Percentiles rank a stretch among this genome's conserved stretches.
Evolutionary conservation across 2,888 invertebrate genomes (phyloP).

Genomic region (Baccha elongata): DNA sequence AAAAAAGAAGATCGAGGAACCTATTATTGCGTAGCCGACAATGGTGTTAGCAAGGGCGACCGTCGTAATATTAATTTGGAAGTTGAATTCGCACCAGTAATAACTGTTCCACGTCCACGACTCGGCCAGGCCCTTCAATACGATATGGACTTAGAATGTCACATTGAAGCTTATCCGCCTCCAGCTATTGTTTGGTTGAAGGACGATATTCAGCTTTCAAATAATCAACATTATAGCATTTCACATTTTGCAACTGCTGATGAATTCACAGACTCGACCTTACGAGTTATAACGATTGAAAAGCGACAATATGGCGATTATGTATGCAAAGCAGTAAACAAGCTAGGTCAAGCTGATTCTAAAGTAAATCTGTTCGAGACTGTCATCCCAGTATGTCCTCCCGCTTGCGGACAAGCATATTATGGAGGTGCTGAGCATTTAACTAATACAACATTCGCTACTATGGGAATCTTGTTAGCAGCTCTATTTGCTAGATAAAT

Average conservation of each 20-base stretch:
- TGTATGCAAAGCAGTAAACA: slow-evolving; percentile 94
- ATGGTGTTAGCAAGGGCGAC: slow-evolving; percentile 93
- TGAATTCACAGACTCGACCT: slow-evolving; percentile 94
- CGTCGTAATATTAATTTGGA: slow-evolving; percentile 94
- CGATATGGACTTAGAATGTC: slow-evolving; percentile 97
- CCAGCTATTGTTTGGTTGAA: slow-evolving; percentile 96
- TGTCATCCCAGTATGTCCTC: slow-evolving; percentile 95
- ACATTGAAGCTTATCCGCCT: slow-evolving; percentile 96
- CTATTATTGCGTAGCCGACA: slow-evolving; percentile 96
- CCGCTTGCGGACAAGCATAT: slow-evolving; percentile 87
- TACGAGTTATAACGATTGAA: slow-evolving; percentile 94
- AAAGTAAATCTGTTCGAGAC: slow-evolving; percentile 93
- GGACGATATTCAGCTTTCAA: slow-evolving; percentile 90
- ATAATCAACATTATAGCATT: slow-evolving; percentile 95
- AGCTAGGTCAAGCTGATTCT: slow-evolving; percentile 91
- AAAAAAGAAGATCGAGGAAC: slow-evolving; percentile 95
- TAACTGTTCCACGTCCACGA: slow-evolving; percentile 91
- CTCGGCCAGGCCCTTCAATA: slow-evolving; percentile 94
- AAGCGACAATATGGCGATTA: slow-evolving; percentile 94
- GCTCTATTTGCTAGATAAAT: slow-evolving; percentile 82
- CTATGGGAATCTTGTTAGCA: slow-evolving; percentile 83
- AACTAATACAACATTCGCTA: slow-evolving; percentile 82
- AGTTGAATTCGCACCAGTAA: slow-evolving; percentile 94
- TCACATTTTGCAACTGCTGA: slow-evolving; percentile 96
- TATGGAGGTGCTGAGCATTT: slow-evolving; percentile 80